Evolutionary conservation across 2,888 invertebrate species (phyloP).

Genomic region (Actias luna): DNA sequence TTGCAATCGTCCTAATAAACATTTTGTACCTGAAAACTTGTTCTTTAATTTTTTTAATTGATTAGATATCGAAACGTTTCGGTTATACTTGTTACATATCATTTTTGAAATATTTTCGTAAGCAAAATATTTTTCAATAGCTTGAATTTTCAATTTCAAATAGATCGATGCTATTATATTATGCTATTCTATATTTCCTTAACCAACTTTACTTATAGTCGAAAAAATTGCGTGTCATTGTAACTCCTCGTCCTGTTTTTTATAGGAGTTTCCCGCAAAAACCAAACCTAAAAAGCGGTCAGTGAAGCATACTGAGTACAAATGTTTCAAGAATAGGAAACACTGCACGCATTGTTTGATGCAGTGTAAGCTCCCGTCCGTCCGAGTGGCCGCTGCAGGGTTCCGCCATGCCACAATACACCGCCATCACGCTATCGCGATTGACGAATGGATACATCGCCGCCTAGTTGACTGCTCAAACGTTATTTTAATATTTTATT

Average conservation of each 20-base stretch:
- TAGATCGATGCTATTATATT: neutral
- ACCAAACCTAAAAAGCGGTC: slow-evolving; percentile 57
- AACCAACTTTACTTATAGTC: neutral
- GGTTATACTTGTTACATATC: too few relatives aligned
- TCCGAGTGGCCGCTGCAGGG: slow-evolving; percentile 53
- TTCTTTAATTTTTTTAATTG: too few relatives aligned
- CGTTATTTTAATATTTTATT: slow-evolving; percentile 75
- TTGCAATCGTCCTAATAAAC: too few relatives aligned
- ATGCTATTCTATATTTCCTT: neutral
- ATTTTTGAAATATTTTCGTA: neutral
- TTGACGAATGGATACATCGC: slow-evolving; percentile 74
- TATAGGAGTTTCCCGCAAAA: slow-evolving; percentile 17
- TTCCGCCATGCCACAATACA: slow-evolving; percentile 70
- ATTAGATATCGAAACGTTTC: too few relatives aligned
- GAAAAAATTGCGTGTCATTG: slow-evolving; percentile 5
- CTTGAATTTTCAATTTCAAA: neutral
- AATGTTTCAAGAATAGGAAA: slow-evolving; percentile 75
- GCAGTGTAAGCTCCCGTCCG: slow-evolving; percentile 44
- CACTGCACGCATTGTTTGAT: slow-evolving; percentile 62
- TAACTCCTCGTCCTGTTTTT: slow-evolving; percentile 7
- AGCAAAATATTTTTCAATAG: neutral
- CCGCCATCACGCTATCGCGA: slow-evolving; percentile 79
- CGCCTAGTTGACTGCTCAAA: slow-evolving; percentile 81
- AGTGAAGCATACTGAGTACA: slow-evolving; percentile 68
- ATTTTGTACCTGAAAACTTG: too few relatives aligned